These are phyloP conservation scores for Ectropis crepuscularia DNA, from an alignment of 2,888 invertebrate genomes.

Conservation along the genomic window DNA sequence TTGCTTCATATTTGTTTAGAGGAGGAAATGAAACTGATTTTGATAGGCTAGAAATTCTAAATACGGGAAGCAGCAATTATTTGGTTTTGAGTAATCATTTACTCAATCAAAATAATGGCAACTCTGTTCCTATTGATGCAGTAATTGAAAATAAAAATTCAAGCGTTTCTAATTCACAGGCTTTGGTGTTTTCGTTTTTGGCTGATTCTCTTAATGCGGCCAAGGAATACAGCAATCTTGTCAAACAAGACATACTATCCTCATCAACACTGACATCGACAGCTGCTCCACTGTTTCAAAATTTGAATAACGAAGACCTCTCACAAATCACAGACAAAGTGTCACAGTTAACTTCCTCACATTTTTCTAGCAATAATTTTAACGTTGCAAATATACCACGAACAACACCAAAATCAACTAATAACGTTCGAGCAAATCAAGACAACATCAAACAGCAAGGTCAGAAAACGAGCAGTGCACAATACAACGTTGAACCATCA, in stretches of 20 bases:
- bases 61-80: conserved; percentile 77
- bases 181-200: conserved; percentile 75
- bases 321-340: conserved; percentile 66
- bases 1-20: conserved; percentile 72
- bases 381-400: conserved; percentile 42
- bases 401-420: conserved; percentile 30
- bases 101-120: conserved; percentile 51
- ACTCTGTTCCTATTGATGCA: conserved; percentile 71
- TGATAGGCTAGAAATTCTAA: conserved; percentile 73
- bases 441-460: conserved; percentile 33
- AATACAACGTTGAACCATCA: conserved; percentile 47
- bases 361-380: conserved; percentile 55
- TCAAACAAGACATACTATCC: conserved; percentile 60
- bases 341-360: conserved; percentile 73
- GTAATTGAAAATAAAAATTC: conserved; percentile 65
- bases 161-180: conserved; percentile 80
- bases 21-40: conserved; percentile 61
- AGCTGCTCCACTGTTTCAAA: conserved; percentile 55
- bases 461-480: conserved; percentile 48
- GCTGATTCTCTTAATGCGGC: conserved; percentile 77
- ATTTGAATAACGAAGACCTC: conserved; percentile 63
- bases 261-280: conserved; percentile 47
- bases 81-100: conserved; percentile 70
- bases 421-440: conserved; percentile 46
- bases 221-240: conserved; percentile 71